phyloP scores from a whole-genome alignment of 2,888 invertebrate species.

The Leucophora obtusa region DNA sequence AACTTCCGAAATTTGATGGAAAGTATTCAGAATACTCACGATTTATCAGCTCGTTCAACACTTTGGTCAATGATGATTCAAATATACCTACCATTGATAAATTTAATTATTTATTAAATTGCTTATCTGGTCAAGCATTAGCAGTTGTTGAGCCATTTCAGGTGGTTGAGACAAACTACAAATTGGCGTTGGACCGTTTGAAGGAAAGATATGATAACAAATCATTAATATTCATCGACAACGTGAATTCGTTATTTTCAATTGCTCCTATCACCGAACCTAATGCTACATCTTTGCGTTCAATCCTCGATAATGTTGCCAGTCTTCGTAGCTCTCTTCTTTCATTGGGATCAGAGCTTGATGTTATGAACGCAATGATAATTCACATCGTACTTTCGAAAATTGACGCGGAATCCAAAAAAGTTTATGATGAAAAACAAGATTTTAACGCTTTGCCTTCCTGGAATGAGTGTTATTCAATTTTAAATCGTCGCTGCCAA shows the following conservation, averaged over 20 bases:
- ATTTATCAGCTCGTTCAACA: no score
- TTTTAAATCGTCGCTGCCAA: no score
- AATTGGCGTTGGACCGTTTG: not conserved
- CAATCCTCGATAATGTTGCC: constrained; percentile 10
- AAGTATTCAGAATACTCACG: no score
- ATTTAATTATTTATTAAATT: constrained; percentile 26
- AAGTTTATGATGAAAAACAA: no score
- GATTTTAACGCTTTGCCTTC: no score
- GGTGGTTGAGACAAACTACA: constrained; percentile 7
- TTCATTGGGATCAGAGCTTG: constrained; percentile 6
- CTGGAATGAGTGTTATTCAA: no score
- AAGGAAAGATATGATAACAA: constrained; percentile 27
- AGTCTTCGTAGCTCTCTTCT: constrained; percentile 9
- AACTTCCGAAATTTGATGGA: no score
- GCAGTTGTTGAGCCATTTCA: constrained; percentile 22
- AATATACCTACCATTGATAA: not conserved
- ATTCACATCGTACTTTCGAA: no score
- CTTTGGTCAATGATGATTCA: no score
- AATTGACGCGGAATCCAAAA: no score
- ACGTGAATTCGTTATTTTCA: no score
- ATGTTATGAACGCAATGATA: no score
- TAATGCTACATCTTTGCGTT: constrained; percentile 4
- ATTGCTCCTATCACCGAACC: not conserved
- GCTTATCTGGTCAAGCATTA: constrained; percentile 26
- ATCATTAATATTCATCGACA: constrained; percentile 7